Percentiles rank a stretch among this genome's conserved stretches.
Evolutionary conservation across 2,888 invertebrate genomes (phyloP).

Genomic region (Philereme transversata): DNA sequence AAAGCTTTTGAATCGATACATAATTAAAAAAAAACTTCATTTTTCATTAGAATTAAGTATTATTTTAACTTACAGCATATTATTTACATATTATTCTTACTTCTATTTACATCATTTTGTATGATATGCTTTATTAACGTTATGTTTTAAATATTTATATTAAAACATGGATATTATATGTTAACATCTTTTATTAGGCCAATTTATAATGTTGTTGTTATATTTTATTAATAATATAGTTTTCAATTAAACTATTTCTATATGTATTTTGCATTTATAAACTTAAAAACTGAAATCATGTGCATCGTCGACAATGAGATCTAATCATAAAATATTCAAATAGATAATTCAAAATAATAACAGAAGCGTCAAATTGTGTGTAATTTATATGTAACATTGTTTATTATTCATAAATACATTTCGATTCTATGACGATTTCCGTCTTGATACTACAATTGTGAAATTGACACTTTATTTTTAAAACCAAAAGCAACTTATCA

Average conservation of each 20-base stretch:
- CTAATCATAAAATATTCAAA: too few species aligned
- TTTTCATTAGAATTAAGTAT: constrained; percentile 5
- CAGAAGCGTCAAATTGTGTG: too few species aligned
- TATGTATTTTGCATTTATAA: too few species aligned
- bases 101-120: constrained; percentile 52
- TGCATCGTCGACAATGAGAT: too few species aligned
- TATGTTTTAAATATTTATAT: constrained; percentile 41
- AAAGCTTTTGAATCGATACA: not conserved
- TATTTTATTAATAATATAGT: too few species aligned
- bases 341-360: too few species aligned
- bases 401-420: not conserved
- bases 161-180: constrained; percentile 13
- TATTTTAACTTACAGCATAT: constrained; percentile 24
- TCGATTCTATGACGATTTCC: not conserved
- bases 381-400: too few species aligned
- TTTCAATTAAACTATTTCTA: too few species aligned
- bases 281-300: too few species aligned
- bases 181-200: constrained; percentile 11
- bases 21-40: constrained; percentile 13
- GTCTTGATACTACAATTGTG: constrained; percentile 21
- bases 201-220: not conserved
- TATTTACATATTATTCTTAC: constrained; percentile 36
- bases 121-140: constrained; percentile 72
- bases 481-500: constrained; percentile 63
- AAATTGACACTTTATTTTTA: constrained; percentile 48